Percentiles rank a stretch among this genome's conserved stretches.
phyloP scores from a whole-genome alignment of 2,797 vertebrate species.

The Saxicola maurus region DNA sequence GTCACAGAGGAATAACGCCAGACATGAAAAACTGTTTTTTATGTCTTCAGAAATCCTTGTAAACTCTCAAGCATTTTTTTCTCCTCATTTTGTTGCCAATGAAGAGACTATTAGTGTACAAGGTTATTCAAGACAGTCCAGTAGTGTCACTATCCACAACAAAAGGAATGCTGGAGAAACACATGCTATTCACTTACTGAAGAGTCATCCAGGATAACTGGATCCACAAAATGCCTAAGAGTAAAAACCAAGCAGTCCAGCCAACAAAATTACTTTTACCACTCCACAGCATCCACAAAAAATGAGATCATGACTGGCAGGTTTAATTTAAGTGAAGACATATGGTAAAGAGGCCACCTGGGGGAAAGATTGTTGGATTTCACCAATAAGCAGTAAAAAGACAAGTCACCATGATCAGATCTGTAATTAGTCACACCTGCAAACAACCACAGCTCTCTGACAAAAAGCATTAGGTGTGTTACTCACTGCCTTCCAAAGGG shows the following conservation, averaged over 20 bases:
- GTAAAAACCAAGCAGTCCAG: not conserved
- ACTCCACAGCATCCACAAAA: not conserved
- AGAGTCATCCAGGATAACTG: not conserved
- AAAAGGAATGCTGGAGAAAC: not conserved
- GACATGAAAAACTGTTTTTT: not conserved
- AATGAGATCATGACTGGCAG: not conserved
- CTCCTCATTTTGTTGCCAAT: not conserved
- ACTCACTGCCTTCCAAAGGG: not conserved
- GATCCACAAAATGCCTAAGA: not conserved
- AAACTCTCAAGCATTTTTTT: not conserved
- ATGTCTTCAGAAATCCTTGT: not conserved
- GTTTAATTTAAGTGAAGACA: not conserved
- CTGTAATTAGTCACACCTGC: not conserved
- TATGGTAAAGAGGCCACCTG: not conserved
- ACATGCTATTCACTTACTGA: rapidly evolving
- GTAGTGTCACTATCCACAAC: not conserved
- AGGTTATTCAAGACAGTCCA: not conserved
- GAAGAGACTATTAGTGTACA: not conserved
- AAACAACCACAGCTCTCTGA: not conserved
- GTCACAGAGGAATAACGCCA: not conserved
- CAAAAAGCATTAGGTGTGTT: not conserved
- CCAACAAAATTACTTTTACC: not conserved
- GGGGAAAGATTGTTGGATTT: not conserved
- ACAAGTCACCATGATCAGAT: rapidly evolving
- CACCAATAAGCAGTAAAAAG: not conserved